Evolutionary conservation across 2,888 invertebrate genomes (phyloP), one percentile per base, ranked within the genome.

Genomic region (Mantis religiosa): DNA sequence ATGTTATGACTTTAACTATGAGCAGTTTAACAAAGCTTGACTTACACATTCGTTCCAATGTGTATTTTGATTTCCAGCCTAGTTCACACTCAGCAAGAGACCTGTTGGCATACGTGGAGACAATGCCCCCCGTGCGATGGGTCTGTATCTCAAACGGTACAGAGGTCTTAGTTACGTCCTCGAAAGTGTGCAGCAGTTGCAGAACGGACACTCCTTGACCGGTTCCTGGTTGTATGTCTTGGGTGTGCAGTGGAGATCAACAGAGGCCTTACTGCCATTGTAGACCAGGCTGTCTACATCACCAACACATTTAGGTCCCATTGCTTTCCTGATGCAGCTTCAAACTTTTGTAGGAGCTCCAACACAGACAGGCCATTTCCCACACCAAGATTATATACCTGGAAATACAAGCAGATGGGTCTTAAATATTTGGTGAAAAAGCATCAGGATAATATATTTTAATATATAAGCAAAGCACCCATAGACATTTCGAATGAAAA

Each of bases 51-150:
- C 97, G 96, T 92, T 97, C 96, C 88, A 98, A 94, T 83, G 95
- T 95, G 90, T 95, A 95, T 91, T 95, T 95, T 0, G 98, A 96
- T 91, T 95, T 96, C 99, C 99, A 99, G 14, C 96, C 96, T 15
- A 99, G 94, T 92, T 98, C 98, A 90, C 95, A 94, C 89, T 95
- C 95, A 2, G 99, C 99, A 89, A 98, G 94, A 84, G 93, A 94
- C 0, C 98, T 96, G 93, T 99, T 97, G 0, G 98, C 98, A 95
- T 97, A 99, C 95, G 98, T 98, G 0, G 97, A 96, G 0, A 97
- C 97, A 91, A 99, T 97, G 93, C 99, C 99, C 0, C 98, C 98
- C 9, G 96, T 94, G 90, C 99, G 94, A 88, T 98, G 94, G 2
- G 95, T 96, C 88, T 95, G 95, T 91, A 98, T 95, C 91, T 96